phyloP scores from a whole-genome alignment of 2,888 invertebrate genomes.

The Monoplex corrugatus region DNA sequence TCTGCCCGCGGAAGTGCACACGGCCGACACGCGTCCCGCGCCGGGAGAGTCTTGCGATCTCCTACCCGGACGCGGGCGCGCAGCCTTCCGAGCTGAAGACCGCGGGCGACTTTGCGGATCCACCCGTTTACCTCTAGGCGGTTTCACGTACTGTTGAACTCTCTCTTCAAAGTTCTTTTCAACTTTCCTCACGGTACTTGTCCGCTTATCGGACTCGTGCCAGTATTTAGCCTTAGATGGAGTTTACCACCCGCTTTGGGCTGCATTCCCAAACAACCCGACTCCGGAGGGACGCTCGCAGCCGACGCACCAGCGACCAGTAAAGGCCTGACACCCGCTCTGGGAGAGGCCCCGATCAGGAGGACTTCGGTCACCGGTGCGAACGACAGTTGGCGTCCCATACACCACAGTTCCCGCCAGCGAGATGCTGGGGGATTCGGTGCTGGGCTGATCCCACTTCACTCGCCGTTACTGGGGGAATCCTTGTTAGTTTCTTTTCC shows the following conservation, averaged over 20 bases:
- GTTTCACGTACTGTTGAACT: background rate
- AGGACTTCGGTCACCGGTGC: background rate
- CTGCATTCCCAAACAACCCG: no score
- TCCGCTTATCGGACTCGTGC: background rate
- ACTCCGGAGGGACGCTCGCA: no score
- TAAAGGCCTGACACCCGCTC: background rate
- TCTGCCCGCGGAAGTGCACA: slow-evolving; percentile 24
- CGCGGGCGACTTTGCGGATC: background rate
- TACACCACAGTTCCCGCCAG: background rate
- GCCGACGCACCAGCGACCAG: background rate
- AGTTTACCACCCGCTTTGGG: background rate
- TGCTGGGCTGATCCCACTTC: background rate
- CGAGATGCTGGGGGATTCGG: background rate
- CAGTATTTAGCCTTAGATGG: background rate
- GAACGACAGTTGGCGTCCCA: background rate
- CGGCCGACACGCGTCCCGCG: background rate
- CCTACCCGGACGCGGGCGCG: background rate
- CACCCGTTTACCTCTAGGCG: no score
- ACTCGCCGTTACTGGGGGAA: background rate
- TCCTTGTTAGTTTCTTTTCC: slow-evolving; percentile 7
- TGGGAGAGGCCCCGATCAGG: background rate
- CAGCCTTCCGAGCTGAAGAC: background rate
- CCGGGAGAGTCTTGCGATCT: background rate
- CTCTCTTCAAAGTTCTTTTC: no score
- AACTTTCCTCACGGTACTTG: background rate